Conservation (phyloP, 2,113 vertebrate species). For the Hyperopisus bebe region DNA sequence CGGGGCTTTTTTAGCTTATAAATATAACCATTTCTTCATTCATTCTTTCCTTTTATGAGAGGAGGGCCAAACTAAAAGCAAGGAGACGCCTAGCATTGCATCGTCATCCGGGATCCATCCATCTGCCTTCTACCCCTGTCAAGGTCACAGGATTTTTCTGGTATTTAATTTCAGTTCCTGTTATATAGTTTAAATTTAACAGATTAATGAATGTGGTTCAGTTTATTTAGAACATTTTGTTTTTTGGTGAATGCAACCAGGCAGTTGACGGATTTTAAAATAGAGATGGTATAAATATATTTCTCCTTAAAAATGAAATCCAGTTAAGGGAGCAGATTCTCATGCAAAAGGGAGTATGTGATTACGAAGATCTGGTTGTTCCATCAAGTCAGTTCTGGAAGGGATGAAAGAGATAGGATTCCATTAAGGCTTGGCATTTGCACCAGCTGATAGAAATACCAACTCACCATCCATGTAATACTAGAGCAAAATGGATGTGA, state of each 20-base stretch:
- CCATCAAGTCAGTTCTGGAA: background rate
- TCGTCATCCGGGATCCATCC: background rate
- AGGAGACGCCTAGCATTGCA: background rate
- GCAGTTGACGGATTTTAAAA: background rate
- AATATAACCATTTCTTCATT: background rate
- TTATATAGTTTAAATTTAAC: slow-evolving; percentile 4
- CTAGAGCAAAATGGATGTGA: background rate
- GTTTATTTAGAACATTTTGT: background rate
- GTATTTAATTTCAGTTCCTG: background rate
- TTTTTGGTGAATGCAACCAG: background rate
- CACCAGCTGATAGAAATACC: background rate
- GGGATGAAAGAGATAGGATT: background rate
- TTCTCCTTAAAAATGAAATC: background rate
- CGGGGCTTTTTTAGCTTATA: background rate
- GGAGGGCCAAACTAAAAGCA: background rate
- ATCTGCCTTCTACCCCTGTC: background rate
- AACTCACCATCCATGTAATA: background rate
- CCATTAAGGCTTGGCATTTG: background rate
- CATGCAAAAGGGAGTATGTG: background rate
- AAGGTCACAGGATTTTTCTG: background rate
- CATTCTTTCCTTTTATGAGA: background rate
- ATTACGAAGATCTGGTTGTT: background rate
- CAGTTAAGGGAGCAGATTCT: background rate
- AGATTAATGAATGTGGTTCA: background rate
- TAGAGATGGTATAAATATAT: slow-evolving; percentile 16